A percentile compares a stretch with the other conserved stretches of the same genome.
Conservation (phyloP, 2,888 invertebrate species). For the Hirudinaria manillensis region DNA sequence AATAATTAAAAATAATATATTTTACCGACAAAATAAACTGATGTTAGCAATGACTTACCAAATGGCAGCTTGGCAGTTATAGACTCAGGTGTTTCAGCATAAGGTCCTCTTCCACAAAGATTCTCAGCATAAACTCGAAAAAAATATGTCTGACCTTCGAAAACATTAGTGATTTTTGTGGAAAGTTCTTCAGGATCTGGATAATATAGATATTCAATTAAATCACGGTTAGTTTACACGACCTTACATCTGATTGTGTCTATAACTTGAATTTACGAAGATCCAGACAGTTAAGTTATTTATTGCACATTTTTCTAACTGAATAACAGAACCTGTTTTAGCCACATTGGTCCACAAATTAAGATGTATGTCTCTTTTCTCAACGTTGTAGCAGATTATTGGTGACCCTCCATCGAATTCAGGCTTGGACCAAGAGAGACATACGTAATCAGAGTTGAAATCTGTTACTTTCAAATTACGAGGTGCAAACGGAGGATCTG, state of each 20-base stretch:
- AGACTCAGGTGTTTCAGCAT: conserved; percentile 67
- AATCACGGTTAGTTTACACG: no score
- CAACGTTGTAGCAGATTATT: conserved; percentile 44
- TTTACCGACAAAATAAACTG: neutral
- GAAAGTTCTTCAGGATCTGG: conserved; percentile 19
- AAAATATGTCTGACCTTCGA: conserved; percentile 60
- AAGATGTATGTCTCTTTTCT: conserved; percentile 39
- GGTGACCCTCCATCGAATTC: conserved; percentile 46
- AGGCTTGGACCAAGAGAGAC: conserved; percentile 50
- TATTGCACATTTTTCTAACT: no score
- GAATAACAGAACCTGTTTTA: conserved; percentile 19
- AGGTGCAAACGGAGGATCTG: conserved; percentile 49
- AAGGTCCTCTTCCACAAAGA: conserved; percentile 63
- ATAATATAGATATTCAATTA: neutral
- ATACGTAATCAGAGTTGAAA: conserved; percentile 45
- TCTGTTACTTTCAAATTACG: conserved; percentile 40
- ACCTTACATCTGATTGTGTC: no score
- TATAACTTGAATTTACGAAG: no score
- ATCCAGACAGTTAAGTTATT: no score
- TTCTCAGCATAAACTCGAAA: conserved; percentile 80
- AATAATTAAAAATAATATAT: neutral
- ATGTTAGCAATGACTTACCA: conserved; percentile 60
- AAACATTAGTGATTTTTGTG: conserved; percentile 33
- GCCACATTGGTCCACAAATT: conserved; percentile 35
- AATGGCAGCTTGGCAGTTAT: conserved; percentile 55